Conservation (phyloP, 2,888 invertebrate species). For the Lobophora halterata region DNA sequence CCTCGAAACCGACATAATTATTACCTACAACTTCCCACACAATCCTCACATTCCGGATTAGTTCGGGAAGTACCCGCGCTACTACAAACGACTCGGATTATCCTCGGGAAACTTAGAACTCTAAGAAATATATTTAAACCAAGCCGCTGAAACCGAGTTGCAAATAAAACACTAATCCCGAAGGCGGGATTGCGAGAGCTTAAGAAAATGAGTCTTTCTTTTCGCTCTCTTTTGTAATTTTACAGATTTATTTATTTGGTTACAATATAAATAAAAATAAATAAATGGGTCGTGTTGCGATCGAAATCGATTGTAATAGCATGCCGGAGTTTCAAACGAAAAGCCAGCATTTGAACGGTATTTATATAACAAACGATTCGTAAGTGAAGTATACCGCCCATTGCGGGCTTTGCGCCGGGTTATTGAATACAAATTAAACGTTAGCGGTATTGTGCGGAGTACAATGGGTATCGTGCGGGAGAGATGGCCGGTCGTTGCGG, state of each 20-base stretch:
- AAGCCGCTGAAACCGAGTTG: conserved; percentile 23
- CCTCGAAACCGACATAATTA: no score
- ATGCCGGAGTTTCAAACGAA: conserved; percentile 1
- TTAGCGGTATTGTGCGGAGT: conserved; percentile 22
- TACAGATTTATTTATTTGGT: neutral
- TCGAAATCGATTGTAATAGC: conserved; percentile 2
- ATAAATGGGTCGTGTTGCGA: neutral
- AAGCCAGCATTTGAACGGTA: conserved; percentile 22
- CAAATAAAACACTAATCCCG: conserved; percentile 28
- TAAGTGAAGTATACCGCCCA: conserved; percentile 21
- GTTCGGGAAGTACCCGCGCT: no score
- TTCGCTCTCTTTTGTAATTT: conserved; percentile 13
- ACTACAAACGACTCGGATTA: conserved; percentile 23
- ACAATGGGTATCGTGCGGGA: conserved; percentile 23
- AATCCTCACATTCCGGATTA: no score
- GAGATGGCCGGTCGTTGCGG: conserved; percentile 12
- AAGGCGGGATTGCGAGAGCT: conserved; percentile 28
- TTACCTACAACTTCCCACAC: neutral
- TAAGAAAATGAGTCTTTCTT: conserved; percentile 17
- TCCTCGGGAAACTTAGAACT: conserved; percentile 19
- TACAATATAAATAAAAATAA: neutral
- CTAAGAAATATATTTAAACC: conserved; percentile 28
- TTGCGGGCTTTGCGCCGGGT: conserved; percentile 16
- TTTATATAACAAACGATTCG: conserved; percentile 23
- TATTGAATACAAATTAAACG: conserved; percentile 30